These are phyloP conservation scores for Rhyacophila brunnea DNA, from an alignment of 1,140 invertebrate genomes.

Conservation along the genomic window DNA sequence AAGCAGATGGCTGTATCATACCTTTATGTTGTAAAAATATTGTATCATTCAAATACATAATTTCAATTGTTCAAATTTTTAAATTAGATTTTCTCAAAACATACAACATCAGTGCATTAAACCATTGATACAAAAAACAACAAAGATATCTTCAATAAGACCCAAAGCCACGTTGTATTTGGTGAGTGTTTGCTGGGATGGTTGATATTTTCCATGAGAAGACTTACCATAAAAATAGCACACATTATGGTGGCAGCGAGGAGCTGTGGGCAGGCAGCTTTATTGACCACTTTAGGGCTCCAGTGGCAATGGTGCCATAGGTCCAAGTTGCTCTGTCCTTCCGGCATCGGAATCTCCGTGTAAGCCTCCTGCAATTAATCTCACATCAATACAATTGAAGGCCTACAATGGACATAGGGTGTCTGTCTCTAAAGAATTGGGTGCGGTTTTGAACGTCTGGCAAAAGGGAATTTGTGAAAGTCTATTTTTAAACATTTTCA, in stretches of 20 bases:
- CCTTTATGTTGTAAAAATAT: too few relatives aligned
- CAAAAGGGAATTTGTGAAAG: too few relatives aligned
- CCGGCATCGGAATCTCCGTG: constrained; percentile 45
- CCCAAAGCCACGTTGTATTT: too few relatives aligned
- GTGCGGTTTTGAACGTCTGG: too few relatives aligned
- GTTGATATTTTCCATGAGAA: too few relatives aligned
- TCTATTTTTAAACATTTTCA: too few relatives aligned
- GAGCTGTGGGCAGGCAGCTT: constrained; percentile 58
- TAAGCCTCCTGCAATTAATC: constrained; percentile 46
- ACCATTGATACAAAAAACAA: background rate
- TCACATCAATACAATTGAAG: constrained; percentile 1
- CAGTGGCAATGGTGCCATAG: constrained; percentile 48
- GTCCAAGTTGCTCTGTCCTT: constrained; percentile 30
- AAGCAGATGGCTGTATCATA: too few relatives aligned
- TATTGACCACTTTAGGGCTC: constrained; percentile 49
- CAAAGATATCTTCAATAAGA: too few relatives aligned
- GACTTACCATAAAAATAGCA: constrained; percentile 63
- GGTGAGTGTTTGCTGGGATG: too few relatives aligned
- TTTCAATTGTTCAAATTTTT: background rate
- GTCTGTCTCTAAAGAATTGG: too few relatives aligned
- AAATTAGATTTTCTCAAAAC: background rate
- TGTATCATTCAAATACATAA: too few relatives aligned
- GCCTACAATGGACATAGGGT: too few relatives aligned
- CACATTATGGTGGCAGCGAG: constrained; percentile 60
- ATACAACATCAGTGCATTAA: background rate